phyloP scores from a whole-genome alignment of 2,113 vertebrate genomes.

The Muntiacus muntjak region DNA sequence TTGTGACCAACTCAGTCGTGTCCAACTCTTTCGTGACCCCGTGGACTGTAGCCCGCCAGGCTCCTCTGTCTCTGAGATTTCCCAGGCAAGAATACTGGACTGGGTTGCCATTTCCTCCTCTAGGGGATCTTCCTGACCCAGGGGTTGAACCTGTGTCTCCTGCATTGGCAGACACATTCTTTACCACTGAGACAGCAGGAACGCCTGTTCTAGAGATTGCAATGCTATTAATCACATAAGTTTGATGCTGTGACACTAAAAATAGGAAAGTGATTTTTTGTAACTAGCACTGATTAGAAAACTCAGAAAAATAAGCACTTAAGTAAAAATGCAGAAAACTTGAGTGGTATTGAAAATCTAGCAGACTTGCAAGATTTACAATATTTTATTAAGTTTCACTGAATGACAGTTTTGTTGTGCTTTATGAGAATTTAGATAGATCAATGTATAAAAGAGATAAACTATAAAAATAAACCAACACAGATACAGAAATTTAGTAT shows the following conservation, averaged over 20 bases:
- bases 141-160: neutral
- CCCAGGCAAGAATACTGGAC: neutral
- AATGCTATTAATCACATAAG: neutral
- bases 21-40: neutral
- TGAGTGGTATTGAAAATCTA: neutral
- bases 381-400: neutral
- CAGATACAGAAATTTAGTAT: neutral
- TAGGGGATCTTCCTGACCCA: neutral
- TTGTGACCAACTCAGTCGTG: neutral
- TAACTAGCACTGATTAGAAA: neutral
- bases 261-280: neutral
- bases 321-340: neutral
- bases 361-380: neutral
- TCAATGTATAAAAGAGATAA: neutral
- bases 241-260: neutral
- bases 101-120: neutral
- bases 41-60: neutral
- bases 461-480: neutral
- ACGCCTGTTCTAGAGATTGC: neutral
- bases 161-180: neutral
- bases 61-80: neutral
- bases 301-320: neutral
- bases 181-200: neutral
- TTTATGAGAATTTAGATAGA: neutral
- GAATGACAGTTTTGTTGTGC: neutral